phyloP scores from a whole-genome alignment of 2,797 vertebrate species.

The Cuculus canorus region DNA sequence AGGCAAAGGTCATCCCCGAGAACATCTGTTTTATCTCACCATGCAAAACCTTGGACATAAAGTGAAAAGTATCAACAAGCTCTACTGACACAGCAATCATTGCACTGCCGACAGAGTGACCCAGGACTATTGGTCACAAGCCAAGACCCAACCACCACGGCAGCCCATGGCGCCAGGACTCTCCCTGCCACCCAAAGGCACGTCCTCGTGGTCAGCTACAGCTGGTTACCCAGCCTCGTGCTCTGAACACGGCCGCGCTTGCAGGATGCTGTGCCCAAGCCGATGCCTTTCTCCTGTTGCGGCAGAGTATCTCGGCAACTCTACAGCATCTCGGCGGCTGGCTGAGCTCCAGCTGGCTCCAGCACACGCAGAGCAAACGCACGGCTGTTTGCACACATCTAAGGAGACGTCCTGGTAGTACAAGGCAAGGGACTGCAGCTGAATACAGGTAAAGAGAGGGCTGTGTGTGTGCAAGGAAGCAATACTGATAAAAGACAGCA shows the following conservation, averaged over 20 bases:
- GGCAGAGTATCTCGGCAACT: background rate
- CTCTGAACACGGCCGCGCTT: accelerated
- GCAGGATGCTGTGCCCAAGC: accelerated
- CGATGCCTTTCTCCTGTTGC: accelerated
- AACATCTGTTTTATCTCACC: background rate
- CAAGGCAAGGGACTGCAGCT: background rate
- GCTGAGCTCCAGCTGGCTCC: background rate
- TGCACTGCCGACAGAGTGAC: accelerated
- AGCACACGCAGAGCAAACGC: background rate
- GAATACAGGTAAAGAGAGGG: background rate
- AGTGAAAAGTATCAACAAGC: background rate
- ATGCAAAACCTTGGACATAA: background rate
- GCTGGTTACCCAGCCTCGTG: accelerated
- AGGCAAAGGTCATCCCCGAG: background rate
- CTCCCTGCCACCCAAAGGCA: background rate
- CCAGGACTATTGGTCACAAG: background rate
- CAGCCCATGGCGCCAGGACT: accelerated
- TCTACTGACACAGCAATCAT: background rate
- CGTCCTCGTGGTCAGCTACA: background rate
- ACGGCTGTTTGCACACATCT: background rate
- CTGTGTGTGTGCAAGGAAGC: accelerated
- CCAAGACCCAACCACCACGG: accelerated
- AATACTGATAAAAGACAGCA: accelerated
- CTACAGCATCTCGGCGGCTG: accelerated
- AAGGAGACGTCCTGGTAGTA: background rate